Base-by-base conservation (phyloP, 2,113 vertebrate species). In the Siniperca knerii region DNA sequence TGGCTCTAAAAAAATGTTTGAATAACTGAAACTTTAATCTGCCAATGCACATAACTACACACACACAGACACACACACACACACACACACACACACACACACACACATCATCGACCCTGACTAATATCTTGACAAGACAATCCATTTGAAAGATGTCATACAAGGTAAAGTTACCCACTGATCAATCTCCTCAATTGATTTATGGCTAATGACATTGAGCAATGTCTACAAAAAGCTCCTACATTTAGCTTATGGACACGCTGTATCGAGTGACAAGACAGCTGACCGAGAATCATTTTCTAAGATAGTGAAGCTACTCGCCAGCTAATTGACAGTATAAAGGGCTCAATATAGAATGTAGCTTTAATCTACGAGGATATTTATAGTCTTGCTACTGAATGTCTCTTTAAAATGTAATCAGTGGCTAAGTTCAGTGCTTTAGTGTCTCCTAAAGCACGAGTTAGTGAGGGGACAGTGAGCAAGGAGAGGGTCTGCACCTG, bases 131-230 rank as follows among this genome's bases (percentile, higher is more conserved):
- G 79, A 90, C 82, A 72, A 75, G 52, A 62, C 55, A 75, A 83
- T 90, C 78, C 23, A 85, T 92, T 85, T 73, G 44, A 81, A 76
- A 77, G 57, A 90, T 86, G 89, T 88, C 77, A 86, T 72, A 79
- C 81, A 88, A 90, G 88, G 82, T 82, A 83, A 82, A 81, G 68
- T 33, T 65, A n/a, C 37, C 70, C 66, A 73, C 79, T 74, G 83
- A 87, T 89, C 85, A 84, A 87, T 91, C 35, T 78, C 42, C 37
- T 78, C 11, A 64, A 90, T 89, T 66, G 84, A 91, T 82, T 82
- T 15, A 71, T 73, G 82, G 62, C 64, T 79, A 75, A 84, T 75
- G 79, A 85, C 77, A 52, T 33, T 87, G 84, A 87, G 35, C 75
- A 64, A 84, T 67, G 81, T 61, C 80, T 74, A 46, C 67, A 85